phyloP scores from a whole-genome alignment of 2,888 invertebrate genomes.

The Tetragonisca angustula region DNA sequence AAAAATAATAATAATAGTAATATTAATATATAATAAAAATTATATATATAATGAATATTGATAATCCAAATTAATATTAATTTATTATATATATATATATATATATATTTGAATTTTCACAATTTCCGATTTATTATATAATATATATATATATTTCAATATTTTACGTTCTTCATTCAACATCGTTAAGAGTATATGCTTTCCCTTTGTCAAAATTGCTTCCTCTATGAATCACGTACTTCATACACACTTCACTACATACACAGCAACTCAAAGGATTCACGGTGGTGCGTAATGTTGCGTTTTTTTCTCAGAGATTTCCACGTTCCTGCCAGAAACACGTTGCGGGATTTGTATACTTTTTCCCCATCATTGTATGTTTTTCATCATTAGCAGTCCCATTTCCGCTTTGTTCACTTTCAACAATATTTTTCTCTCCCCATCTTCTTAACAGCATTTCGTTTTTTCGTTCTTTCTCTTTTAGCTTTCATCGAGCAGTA shows the following conservation, averaged over 20 bases:
- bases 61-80: too few relatives aligned
- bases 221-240: constrained; percentile 2
- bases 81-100: too few relatives aligned
- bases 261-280: constrained; percentile 3
- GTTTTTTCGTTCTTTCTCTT: too few relatives aligned
- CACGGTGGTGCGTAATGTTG: background rate
- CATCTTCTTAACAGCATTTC: too few relatives aligned
- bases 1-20: too few relatives aligned
- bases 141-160: too few relatives aligned
- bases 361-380: background rate
- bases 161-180: background rate
- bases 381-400: background rate
- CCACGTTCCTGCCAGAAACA: background rate
- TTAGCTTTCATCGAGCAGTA: background rate
- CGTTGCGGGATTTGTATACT: background rate
- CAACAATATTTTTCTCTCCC: background rate
- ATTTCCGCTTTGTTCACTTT: background rate
- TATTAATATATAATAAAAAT: too few relatives aligned
- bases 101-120: too few relatives aligned
- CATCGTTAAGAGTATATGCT: background rate
- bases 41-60: too few relatives aligned
- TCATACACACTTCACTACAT: background rate
- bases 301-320: background rate
- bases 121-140: too few relatives aligned
- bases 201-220: background rate